phyloP scores from a whole-genome alignment of 2,888 invertebrate genomes.

The Macroteleia sp. region DNA sequence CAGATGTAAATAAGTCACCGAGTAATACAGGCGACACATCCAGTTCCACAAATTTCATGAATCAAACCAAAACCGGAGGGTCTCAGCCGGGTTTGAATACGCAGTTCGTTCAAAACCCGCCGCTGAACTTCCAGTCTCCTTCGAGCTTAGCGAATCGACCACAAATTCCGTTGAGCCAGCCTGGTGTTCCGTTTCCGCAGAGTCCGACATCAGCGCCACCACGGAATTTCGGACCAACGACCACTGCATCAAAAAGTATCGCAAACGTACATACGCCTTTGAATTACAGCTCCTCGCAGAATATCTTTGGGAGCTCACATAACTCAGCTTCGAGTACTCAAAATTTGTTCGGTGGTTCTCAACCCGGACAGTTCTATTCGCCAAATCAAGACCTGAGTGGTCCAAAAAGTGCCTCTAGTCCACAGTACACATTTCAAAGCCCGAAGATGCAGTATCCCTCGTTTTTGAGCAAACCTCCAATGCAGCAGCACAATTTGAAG shows the following conservation, averaged over 20 bases:
- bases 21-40: not conserved
- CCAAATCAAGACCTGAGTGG: slow-evolving; percentile 60
- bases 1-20: slow-evolving; percentile 18
- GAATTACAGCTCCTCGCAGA: slow-evolving; percentile 48
- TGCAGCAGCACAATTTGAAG: slow-evolving; percentile 33
- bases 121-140: no score
- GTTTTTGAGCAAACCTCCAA: slow-evolving; percentile 34
- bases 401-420: slow-evolving; percentile 65
- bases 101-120: no score
- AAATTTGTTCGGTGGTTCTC: slow-evolving; percentile 46
- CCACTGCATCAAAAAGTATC: no score
- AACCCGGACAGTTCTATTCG: slow-evolving; percentile 37
- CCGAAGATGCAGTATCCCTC: slow-evolving; percentile 47
- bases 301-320: slow-evolving; percentile 37
- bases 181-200: no score
- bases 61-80: not conserved
- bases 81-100: no score
- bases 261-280: no score
- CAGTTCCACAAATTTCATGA: slow-evolving; percentile 9
- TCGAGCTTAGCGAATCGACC: no score
- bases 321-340: slow-evolving; percentile 41
- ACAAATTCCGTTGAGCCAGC: no score
- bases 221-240: no score
- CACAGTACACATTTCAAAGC: slow-evolving; percentile 54
- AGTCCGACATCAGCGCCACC: no score